Evolutionary conservation across 2,797 vertebrate species (phyloP).

Genomic region (Acipenser transmontanus): DNA sequence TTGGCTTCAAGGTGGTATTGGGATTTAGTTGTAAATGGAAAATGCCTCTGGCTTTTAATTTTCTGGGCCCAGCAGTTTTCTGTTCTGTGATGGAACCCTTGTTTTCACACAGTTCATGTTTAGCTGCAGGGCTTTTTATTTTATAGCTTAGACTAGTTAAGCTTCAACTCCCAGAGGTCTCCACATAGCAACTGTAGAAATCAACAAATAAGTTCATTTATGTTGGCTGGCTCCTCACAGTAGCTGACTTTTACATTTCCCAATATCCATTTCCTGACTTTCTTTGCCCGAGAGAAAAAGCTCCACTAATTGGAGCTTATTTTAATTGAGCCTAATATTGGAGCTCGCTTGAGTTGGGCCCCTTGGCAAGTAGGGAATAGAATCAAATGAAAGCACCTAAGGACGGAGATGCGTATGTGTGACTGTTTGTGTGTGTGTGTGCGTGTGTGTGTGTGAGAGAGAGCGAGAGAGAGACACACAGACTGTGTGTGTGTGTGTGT

Average conservation of each 20-base stretch:
- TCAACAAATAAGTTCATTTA: slow-evolving; percentile 99
- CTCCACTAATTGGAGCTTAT: slow-evolving; percentile 99
- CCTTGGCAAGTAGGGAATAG: slow-evolving; percentile 91
- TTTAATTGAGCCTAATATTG: slow-evolving; percentile 99
- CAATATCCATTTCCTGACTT: slow-evolving; percentile 98
- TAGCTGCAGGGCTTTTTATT: slow-evolving; percentile 90
- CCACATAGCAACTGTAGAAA: slow-evolving; percentile 97
- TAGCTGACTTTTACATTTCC: slow-evolving; percentile 97
- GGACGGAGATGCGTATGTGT: slow-evolving; percentile 61
- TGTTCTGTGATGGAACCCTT: slow-evolving; percentile 99
- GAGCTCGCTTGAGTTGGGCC: slow-evolving; percentile 92
- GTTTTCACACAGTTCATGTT: slow-evolving; percentile 99
- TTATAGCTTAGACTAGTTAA: slow-evolving; percentile 97
- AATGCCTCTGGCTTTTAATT: slow-evolving; percentile 98
- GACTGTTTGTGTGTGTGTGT: slow-evolving; percentile 33
- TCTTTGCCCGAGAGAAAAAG: slow-evolving; percentile 91
- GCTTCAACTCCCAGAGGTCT: slow-evolving; percentile 95
- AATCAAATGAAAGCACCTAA: slow-evolving; percentile 95
- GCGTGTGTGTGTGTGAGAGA: slow-evolving; percentile 38
- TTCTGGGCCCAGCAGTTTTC: slow-evolving; percentile 99
- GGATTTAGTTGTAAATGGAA: slow-evolving; percentile 99
- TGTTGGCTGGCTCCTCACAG: slow-evolving; percentile 93
- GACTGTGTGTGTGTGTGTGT: slow-evolving; percentile 31
- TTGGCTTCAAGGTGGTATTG: slow-evolving; percentile 95
- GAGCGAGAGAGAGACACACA: slow-evolving; percentile 36